These are phyloP conservation scores for Hemicordylus capensis DNA, from an alignment of 2,113 vertebrate genomes.

Conservation along the genomic window DNA sequence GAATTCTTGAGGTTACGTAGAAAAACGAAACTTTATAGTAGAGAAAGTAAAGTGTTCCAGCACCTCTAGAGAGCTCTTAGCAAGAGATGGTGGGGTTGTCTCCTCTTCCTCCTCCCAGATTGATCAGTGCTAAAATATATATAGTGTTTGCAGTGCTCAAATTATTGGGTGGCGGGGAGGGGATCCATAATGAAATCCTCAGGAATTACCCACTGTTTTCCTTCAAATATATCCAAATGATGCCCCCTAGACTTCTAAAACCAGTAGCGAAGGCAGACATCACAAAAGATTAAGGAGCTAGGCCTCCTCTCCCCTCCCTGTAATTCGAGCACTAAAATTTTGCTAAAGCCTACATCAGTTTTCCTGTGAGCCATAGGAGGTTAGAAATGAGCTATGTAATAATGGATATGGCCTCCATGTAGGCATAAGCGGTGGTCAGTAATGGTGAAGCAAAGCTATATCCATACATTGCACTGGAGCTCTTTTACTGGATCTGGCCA, in stretches of 20 bases:
- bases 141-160: too few species aligned
- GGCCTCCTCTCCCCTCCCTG: too few species aligned
- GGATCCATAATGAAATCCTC: too few species aligned
- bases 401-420: constrained; percentile 35
- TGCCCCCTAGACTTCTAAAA: too few species aligned
- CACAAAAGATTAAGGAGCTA: too few species aligned
- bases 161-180: too few species aligned
- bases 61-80: not conserved
- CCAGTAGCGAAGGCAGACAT: too few species aligned
- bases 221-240: too few species aligned
- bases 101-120: not conserved
- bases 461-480: constrained; percentile 38
- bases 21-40: not conserved
- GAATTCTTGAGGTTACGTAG: constrained; percentile 44
- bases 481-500: constrained; percentile 58
- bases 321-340: too few species aligned
- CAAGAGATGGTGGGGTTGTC: not conserved
- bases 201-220: too few species aligned
- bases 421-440: constrained; percentile 48
- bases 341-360: constrained; percentile 26
- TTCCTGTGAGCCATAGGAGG: constrained; percentile 51
- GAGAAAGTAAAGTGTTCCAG: not conserved
- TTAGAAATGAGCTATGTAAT: constrained; percentile 18
- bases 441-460: constrained; percentile 43
- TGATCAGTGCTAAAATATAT: not conserved